Evolutionary conservation across 2,797 vertebrate species (phyloP), one percentile per base, ranked within the genome.

Genomic region (Mycteria americana): DNA sequence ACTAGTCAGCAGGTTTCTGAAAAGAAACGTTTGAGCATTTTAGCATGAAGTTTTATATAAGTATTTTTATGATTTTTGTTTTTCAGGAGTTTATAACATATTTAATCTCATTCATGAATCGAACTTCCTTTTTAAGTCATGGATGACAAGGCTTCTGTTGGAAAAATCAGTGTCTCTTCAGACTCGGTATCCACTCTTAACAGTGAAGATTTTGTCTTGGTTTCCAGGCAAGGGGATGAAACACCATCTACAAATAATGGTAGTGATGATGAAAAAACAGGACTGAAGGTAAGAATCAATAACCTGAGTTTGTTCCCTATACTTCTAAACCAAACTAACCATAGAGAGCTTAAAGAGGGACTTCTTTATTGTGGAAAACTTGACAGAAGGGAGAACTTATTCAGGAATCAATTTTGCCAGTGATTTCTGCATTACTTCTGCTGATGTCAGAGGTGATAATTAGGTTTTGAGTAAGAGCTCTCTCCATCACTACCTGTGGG

Each of bases 131-230:
- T 98, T 98, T 99, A 98, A 99, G 99, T 99, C 99, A 99, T 99
- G 99, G 99, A 99, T 99, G 99, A 99, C 99, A 99, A 99, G 98
- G 99, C 99, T 98, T 99, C 99, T 98, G 99, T 99, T 98, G 99
- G 99, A 98, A 99, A 99, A 99, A 99, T 99, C 98, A 99, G 99
- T 98, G 99, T 99, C 98, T 99, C 99, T 89, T 99, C 99, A 93
- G 99, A 99, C 98, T 99, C 99, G 74, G 99, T 99, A 97, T 99
- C 99, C 98, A 99, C 99, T 97, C 99, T 99, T 98, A 99, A 99
- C 99, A 99, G 99, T 98, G 99, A 99, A 99, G 99, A 99, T 98
- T 99, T 99, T 99, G 99, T 99, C 98, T 99, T 99, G 97, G 99
- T 99, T 98, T 99, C 99, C 98, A 98, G 99, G 97, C 99, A 99